phyloP scores from a whole-genome alignment of 2,888 invertebrate genomes.

The Sympetrum striolatum region DNA sequence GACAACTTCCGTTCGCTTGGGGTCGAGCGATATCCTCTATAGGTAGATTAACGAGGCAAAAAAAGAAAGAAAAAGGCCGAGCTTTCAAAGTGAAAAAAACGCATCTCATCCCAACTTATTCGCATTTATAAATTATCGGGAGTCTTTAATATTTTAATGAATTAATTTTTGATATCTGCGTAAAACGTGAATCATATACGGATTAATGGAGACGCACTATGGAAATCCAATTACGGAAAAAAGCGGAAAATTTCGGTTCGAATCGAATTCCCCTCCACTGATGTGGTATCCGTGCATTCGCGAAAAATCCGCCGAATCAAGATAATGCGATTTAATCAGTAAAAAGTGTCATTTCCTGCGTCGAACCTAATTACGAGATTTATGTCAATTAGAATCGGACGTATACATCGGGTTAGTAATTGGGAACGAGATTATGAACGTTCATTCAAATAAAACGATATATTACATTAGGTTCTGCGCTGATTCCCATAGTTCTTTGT shows the following conservation, averaged over 20 bases:
- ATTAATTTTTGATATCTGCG: neutral
- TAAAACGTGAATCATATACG: neutral
- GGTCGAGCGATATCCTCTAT: too few species aligned
- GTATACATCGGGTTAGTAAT: neutral
- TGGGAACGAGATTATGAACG: neutral
- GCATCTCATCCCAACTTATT: neutral
- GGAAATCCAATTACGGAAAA: neutral
- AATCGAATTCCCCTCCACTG: neutral
- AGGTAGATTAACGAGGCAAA: neutral
- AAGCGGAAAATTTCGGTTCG: neutral
- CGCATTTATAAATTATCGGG: neutral
- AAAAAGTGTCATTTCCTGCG: neutral
- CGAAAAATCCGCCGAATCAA: neutral
- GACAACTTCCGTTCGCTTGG: too few species aligned
- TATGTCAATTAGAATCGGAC: neutral
- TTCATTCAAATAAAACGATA: neutral
- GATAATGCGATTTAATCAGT: constrained; percentile 11
- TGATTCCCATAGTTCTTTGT: neutral
- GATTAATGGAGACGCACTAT: neutral
- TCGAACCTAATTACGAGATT: constrained; percentile 9
- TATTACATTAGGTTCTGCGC: neutral
- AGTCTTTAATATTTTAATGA: neutral
- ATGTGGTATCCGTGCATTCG: neutral
- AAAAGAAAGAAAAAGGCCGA: neutral
- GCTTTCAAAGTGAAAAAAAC: neutral